Evolutionary conservation across 2,797 vertebrate genomes (phyloP), one percentile per base, ranked within the genome.

Genomic region (Scolopax bukidnonensis): DNA sequence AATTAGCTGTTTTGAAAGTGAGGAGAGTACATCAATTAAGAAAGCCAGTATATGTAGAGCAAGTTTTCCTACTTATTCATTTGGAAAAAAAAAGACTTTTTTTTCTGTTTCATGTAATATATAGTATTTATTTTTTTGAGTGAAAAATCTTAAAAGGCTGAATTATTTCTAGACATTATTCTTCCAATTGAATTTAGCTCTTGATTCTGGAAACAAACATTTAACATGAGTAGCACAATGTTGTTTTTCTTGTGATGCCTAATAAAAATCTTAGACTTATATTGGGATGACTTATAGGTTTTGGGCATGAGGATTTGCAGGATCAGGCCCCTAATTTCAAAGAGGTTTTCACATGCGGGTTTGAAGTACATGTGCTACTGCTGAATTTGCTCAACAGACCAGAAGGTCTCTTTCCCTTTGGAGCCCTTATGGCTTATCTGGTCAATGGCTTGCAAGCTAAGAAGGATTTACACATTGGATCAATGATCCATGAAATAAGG

Each of bases 401-500:
- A 87, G 74, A 73, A 96, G 75, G 75, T 24, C 75, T 97, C 88
- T 92, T 96, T 95, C 83, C 95, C 70, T 93, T 96, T 88, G 92
- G 92, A 97, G 83, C 84, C 70, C 81, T 97, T 93, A 93, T 51
- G n/a, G 93, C 95, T 97, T 97, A 96, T 94, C 89, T 96, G 94
- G 90, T 96, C 83, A 97, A 63, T 92, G 64, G 51, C 91, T 90
- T 95, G 83, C 68, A 56, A 89, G 80, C 87, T 96, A 87, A 97
- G 93, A 89, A 97, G 91, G 91, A 96, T 95, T 96, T 97, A 47
- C 86, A 81, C 84, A 87, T 93, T 88, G 89, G 45, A 51, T 80
- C 89, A 96, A 97, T 96, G 97, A 95, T 96, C 95, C 96, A 93
- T 96, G 91, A 97, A 97, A 96, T 97, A 96, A 95, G 82, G 79